Conservation (phyloP, 2,797 vertebrate species). For the Etheostoma perlongum region DNA sequence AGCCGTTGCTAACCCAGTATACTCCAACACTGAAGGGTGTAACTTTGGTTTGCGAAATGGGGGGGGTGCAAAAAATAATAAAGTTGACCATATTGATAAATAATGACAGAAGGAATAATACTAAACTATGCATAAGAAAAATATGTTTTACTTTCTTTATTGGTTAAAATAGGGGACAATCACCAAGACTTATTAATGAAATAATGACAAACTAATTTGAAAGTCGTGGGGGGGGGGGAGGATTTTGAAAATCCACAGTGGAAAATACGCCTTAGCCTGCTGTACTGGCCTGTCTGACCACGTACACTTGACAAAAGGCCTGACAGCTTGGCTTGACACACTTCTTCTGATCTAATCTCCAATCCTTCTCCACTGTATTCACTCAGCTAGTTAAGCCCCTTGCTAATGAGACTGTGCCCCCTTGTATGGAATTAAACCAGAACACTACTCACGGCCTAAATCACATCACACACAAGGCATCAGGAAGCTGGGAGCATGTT, state of each 20-base stretch:
- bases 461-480: slow-evolving; percentile 62
- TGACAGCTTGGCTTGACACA: slow-evolving; percentile 77
- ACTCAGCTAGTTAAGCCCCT: slow-evolving; percentile 73
- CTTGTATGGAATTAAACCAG: slow-evolving; percentile 72
- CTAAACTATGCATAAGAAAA: no score
- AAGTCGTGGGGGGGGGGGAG: no score
- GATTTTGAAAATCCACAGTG: no score
- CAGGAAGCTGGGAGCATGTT: slow-evolving; percentile 35
- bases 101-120: no score
- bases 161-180: no score
- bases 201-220: no score
- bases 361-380: slow-evolving; percentile 74
- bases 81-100: no score
- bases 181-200: no score
- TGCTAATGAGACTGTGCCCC: slow-evolving; percentile 73
- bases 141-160: no score
- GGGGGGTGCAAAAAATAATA: no score
- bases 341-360: slow-evolving; percentile 77
- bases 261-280: no score
- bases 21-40: background rate
- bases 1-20: background rate
- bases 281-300: slow-evolving; percentile 45
- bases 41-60: no score
- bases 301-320: slow-evolving; percentile 64
- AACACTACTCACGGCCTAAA: slow-evolving; percentile 60